phyloP scores from a whole-genome alignment of 2,888 invertebrate species.

The Cerastis leucographa region DNA sequence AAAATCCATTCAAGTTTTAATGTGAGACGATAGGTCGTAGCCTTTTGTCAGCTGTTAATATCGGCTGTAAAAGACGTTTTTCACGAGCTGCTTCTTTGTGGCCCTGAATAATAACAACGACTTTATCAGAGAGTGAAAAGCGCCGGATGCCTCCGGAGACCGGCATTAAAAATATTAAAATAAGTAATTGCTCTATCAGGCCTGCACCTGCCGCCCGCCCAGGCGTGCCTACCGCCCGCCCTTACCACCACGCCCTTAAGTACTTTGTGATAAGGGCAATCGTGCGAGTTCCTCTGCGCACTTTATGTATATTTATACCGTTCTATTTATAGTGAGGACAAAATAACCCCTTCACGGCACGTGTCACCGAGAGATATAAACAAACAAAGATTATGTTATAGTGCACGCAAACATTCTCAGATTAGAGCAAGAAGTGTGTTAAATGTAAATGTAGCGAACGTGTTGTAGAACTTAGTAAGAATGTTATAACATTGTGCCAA shows the following conservation, averaged over 20 bases:
- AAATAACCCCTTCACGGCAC: slow-evolving; percentile 66
- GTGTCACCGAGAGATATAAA: slow-evolving; percentile 61
- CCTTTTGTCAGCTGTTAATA: slow-evolving; percentile 46
- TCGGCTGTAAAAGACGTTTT: slow-evolving; percentile 54
- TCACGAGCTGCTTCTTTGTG: slow-evolving; percentile 66
- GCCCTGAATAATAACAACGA: slow-evolving; percentile 76
- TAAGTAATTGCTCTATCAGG: slow-evolving; percentile 88
- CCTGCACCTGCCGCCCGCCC: slow-evolving; percentile 84
- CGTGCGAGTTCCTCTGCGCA: slow-evolving; percentile 69
- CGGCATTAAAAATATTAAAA: slow-evolving; percentile 87
- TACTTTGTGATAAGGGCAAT: slow-evolving; percentile 81
- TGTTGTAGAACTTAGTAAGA: slow-evolving; percentile 53
- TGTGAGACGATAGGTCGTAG: slow-evolving; percentile 23
- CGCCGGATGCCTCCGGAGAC: slow-evolving; percentile 74
- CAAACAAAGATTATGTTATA: slow-evolving; percentile 49
- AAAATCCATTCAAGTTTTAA: slow-evolving; percentile 28
- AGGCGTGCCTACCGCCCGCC: slow-evolving; percentile 68
- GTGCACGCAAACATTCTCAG: slow-evolving; percentile 44
- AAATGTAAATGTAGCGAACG: slow-evolving; percentile 43
- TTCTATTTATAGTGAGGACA: slow-evolving; percentile 66
- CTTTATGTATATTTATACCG: slow-evolving; percentile 68
- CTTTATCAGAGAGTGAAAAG: slow-evolving; percentile 78
- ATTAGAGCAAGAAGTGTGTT: slow-evolving; percentile 47
- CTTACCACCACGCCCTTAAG: slow-evolving; percentile 74
- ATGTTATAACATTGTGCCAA: slow-evolving; percentile 70